Evolutionary conservation across 2,888 invertebrate species (phyloP), one percentile per base, ranked within the genome.

Genomic region (Megalurothrips usitatus): DNA sequence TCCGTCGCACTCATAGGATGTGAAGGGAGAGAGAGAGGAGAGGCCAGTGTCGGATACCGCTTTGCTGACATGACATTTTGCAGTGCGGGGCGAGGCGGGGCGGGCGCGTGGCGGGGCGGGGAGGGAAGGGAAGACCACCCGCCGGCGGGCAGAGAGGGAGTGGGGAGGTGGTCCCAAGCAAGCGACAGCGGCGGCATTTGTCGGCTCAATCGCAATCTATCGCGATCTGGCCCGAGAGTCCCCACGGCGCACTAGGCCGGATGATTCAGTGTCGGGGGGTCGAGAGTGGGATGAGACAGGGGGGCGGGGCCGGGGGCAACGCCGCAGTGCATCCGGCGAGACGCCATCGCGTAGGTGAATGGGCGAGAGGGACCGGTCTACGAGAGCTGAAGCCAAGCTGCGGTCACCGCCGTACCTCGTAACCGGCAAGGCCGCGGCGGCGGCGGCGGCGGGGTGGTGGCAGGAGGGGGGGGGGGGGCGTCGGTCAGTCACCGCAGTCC

Each of bases 401-500:
- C 14, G 52, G 52, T 12, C 52, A n/a, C 34, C 2, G 34, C 34
- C 34, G 34, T 43, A 43, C 34, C 34, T 43, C 34, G 12, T 58
- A 52, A n/a, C 58, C 58, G 58, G 58, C 58, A 58, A 58, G 58
- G 58, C 14, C 58, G 58, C 17, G 17, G 17, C 6, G 10, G 2
- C 19, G n/a, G 3, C 52, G 8, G 52, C 14, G 52, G 9, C 9
- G 49, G 49, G 49, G 49, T n/a, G n/a, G n/a, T n/a, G n/a, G n/a
- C n/a, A 49, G 49, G 49, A 14, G 49, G 10, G 52, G 52, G 52
- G 58, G 34, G 58, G 58, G 12, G 17, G 58, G 17, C 58, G 14
- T 26, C 11, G 68, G 68, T 75, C 68, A 75, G 68, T 75, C 68
- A 75, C 68, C 68, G 26, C 8, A 26, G 68, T 43, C 68, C 68